Evolutionary conservation across 2,113 vertebrate genomes (phyloP).

Genomic region (Callionymus lyra): DNA sequence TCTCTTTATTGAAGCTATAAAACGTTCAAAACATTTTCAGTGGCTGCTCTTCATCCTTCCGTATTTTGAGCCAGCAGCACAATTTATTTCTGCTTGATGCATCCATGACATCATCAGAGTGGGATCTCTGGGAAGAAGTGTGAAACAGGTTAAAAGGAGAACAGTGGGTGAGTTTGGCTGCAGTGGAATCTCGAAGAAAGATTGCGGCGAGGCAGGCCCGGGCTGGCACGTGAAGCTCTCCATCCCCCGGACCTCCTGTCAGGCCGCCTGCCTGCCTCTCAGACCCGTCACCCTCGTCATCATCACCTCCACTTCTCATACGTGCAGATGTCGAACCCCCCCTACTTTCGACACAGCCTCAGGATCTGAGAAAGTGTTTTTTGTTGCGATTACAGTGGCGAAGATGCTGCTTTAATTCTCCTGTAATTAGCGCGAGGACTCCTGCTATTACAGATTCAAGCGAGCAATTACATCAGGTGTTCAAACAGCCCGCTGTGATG

Average conservation of each 20-base stretch:
- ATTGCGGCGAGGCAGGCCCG: constrained; percentile 57
- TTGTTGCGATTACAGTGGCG: constrained; percentile 38
- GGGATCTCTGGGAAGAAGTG: neutral
- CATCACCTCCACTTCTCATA: constrained; percentile 8
- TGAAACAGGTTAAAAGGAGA: constrained; percentile 35
- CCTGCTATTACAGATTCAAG: constrained; percentile 34
- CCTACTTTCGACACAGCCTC: constrained; percentile 13
- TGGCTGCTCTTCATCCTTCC: too few species aligned
- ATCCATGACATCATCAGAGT: too few species aligned
- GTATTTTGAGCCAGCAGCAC: too few species aligned
- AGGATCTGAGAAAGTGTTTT: constrained; percentile 39
- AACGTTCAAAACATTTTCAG: too few species aligned
- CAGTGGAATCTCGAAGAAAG: constrained; percentile 53
- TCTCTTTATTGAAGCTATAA: too few species aligned
- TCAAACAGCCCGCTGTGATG: constrained; percentile 22
- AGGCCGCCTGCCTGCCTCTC: constrained; percentile 45
- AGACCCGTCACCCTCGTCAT: constrained; percentile 34
- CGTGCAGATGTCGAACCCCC: constrained; percentile 14
- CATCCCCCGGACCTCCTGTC: constrained; percentile 56
- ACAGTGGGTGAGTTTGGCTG: constrained; percentile 37
- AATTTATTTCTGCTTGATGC: too few species aligned
- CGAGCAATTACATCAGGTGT: constrained; percentile 28
- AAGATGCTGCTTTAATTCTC: constrained; percentile 23
- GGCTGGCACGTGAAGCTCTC: constrained; percentile 43
- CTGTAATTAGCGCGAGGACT: constrained; percentile 36